These are phyloP conservation scores for Caenorhabditis sulstoni DNA, from an alignment of 2,888 invertebrate genomes.

Conservation along the genomic window DNA sequence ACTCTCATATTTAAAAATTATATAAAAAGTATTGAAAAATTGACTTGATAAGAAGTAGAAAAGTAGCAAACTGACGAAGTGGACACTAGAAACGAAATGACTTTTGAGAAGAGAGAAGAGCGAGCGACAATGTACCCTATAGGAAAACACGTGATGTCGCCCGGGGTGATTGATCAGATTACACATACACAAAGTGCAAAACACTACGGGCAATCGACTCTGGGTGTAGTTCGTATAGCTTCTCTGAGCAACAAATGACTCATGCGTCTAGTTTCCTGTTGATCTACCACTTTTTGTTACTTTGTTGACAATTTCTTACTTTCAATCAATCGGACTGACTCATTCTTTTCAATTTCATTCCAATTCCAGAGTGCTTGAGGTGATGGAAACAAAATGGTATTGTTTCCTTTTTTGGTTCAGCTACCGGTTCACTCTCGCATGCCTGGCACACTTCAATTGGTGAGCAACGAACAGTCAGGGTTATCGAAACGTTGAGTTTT, in stretches of 20 bases:
- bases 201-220: not conserved
- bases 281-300: not conserved
- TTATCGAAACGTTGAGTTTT: not conserved
- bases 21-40: not conserved
- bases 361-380: conserved; percentile 20
- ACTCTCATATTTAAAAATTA: not conserved
- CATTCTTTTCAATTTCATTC: not conserved
- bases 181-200: conserved; percentile 29
- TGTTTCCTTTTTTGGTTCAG: conserved; percentile 78
- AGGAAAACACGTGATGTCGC: conserved; percentile 46
- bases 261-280: not conserved
- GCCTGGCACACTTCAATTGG: conserved; percentile 79
- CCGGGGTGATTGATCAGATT: conserved; percentile 42
- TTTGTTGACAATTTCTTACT: conserved; percentile 31
- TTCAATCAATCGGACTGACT: not conserved
- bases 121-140: conserved; percentile 42
- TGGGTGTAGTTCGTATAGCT: no score
- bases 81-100: conserved; percentile 26
- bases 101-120: conserved; percentile 31
- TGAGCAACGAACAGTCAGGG: conserved; percentile 5
- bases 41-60: no score
- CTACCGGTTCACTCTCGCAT: conserved; percentile 77
- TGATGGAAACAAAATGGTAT: conserved; percentile 63
- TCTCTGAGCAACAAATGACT: conserved; percentile 19
- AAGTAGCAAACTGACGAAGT: conserved; percentile 9